phyloP scores from a whole-genome alignment of 1,140 invertebrate genomes.

The Lysiphlebus fabarum region DNA sequence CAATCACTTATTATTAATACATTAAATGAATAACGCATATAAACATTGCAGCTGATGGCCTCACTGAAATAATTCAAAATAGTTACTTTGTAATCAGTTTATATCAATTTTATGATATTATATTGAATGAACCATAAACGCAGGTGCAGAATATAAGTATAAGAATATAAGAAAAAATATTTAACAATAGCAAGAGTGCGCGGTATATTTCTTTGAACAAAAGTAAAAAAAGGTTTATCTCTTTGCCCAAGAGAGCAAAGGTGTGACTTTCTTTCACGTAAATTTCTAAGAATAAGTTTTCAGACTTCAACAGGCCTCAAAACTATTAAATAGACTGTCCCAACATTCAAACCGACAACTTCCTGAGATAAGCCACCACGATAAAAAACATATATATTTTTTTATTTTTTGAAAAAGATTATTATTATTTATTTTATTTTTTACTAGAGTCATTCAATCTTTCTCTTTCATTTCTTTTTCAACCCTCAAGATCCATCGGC shows the following conservation, averaged over 20 bases:
- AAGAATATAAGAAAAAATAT: no score
- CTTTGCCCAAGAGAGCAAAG: conserved; percentile 22
- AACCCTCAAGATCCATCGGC: conserved; percentile 11
- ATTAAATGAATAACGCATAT: neutral
- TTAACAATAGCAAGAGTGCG: neutral
- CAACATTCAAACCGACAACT: conserved; percentile 47
- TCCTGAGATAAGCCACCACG: conserved; percentile 48
- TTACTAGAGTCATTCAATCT: conserved; percentile 19
- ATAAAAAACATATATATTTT: conserved; percentile 46
- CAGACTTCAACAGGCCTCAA: conserved; percentile 45
- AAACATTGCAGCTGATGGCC: no score
- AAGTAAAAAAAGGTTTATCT: conserved; percentile 15
- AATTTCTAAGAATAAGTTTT: conserved; percentile 47
- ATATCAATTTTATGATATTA: no score
- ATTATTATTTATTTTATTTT: conserved; percentile 5
- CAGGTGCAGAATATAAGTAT: no score
- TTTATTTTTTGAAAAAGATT: conserved; percentile 16
- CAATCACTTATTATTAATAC: conserved; percentile 14
- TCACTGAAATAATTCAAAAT: no score
- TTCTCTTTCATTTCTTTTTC: neutral
- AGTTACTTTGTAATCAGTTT: no score
- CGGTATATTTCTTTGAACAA: conserved; percentile 20
- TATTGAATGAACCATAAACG: no score
- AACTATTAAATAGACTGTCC: conserved; percentile 45
- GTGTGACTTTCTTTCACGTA: conserved; percentile 49